A percentile compares a stretch with the other conserved stretches of the same genome.
Conservation (phyloP, 2,888 invertebrate species). For the Conops quadrifasciatus region DNA sequence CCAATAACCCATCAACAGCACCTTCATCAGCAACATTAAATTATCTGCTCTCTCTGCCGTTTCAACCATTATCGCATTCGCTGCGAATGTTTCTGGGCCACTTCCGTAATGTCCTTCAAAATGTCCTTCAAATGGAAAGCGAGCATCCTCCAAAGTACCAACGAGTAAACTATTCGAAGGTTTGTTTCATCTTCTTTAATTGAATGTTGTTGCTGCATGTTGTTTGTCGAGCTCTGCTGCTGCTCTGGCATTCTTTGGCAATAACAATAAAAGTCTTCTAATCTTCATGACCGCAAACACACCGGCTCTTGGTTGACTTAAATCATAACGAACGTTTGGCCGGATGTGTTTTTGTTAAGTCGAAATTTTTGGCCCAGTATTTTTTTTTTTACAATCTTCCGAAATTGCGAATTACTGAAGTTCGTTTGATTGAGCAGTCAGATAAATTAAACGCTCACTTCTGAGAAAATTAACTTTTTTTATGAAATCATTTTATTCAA, state of each 20-base stretch:
- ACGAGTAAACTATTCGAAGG: background rate
- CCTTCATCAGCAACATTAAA: constrained; percentile 14
- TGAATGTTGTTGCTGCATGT: constrained; percentile 12
- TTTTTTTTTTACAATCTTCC: background rate
- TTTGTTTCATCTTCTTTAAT: constrained; percentile 15
- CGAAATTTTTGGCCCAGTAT: constrained; percentile 6
- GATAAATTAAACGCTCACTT: constrained; percentile 6
- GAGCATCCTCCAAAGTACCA: background rate
- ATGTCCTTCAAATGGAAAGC: background rate
- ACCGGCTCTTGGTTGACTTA: background rate
- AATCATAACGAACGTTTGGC: background rate
- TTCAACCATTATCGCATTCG: background rate
- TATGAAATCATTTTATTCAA: background rate
- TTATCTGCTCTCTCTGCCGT: constrained; percentile 12
- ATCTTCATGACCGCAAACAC: constrained; percentile 8
- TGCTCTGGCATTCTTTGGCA: background rate
- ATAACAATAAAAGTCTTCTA: constrained; percentile 31
- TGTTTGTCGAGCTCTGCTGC: background rate
- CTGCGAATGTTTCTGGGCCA: constrained; percentile 8
- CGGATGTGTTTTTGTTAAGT: constrained; percentile 11
- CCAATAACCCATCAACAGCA: background rate
- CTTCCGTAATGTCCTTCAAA: constrained; percentile 26
- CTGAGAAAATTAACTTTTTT: background rate
- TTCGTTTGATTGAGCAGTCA: constrained; percentile 2
- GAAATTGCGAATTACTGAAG: background rate